Conservation (phyloP, 2,113 vertebrate species). For the Cavia porcellus region DNA sequence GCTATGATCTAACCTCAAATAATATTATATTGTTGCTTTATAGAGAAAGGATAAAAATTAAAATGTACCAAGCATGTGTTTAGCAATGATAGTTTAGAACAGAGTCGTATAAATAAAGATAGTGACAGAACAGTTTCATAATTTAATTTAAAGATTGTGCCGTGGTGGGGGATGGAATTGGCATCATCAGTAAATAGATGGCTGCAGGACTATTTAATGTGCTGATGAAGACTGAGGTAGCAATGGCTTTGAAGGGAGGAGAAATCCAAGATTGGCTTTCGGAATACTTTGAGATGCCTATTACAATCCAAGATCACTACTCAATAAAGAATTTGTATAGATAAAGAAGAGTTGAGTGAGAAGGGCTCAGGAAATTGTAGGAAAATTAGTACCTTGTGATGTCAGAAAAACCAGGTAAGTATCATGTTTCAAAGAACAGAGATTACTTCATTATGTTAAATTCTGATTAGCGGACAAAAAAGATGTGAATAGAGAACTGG, state of each 20-base stretch:
- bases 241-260: neutral
- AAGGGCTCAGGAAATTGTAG: neutral
- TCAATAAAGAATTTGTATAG: neutral
- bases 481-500: neutral
- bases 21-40: neutral
- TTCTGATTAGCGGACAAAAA: neutral
- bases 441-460: fast-evolving
- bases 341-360: fast-evolving
- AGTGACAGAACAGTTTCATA: neutral
- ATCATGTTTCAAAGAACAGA: neutral
- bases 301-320: neutral
- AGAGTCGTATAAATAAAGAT: neutral
- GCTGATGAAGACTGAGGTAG: neutral
- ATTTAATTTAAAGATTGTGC: neutral
- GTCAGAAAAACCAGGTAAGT: neutral
- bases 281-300: neutral
- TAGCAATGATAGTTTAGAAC: neutral
- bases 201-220: neutral
- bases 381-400: too few species aligned
- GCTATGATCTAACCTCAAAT: neutral
- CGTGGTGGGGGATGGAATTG: neutral
- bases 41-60: neutral
- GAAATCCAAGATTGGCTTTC: neutral
- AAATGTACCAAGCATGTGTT: neutral
- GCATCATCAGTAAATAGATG: neutral